Conservation (phyloP, 2,113 vertebrate genomes). For the Melierax canorus region DNA sequence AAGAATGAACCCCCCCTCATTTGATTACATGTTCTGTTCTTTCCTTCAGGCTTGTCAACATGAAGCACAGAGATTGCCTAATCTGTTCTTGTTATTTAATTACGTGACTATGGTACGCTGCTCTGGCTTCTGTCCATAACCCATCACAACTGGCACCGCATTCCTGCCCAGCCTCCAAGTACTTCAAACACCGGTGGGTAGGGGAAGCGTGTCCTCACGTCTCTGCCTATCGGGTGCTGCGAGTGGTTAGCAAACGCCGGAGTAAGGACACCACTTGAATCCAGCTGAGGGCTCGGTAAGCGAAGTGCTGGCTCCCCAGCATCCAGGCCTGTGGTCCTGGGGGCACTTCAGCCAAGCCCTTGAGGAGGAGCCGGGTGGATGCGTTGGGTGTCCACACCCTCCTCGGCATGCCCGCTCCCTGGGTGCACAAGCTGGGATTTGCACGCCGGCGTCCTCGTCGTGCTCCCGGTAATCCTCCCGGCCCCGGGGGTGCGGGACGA, state of each 20-base stretch:
- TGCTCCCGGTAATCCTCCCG: background rate
- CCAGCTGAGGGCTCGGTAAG: background rate
- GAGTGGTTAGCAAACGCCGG: background rate
- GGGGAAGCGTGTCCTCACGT: background rate
- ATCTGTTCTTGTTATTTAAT: slow-evolving; percentile 44
- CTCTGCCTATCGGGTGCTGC: accelerated
- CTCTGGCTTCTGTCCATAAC: slow-evolving; percentile 6
- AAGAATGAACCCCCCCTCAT: background rate
- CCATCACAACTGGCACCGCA: background rate
- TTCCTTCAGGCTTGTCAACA: slow-evolving; percentile 17
- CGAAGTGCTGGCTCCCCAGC: background rate
- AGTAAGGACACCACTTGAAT: background rate
- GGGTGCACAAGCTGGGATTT: background rate
- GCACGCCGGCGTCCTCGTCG: accelerated
- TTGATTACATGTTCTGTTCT: slow-evolving; percentile 46
- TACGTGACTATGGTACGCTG: background rate
- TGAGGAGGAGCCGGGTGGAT: background rate
- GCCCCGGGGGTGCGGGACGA: accelerated
- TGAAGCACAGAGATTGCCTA: slow-evolving; percentile 37
- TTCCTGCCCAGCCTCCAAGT: background rate
- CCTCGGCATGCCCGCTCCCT: background rate
- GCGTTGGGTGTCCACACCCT: background rate
- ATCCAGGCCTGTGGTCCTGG: background rate
- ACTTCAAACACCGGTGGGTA: background rate
- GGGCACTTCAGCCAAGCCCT: background rate